Evolutionary conservation across 92 coral and sea anemone species (phyloP), one percentile per base, ranked within the genome.

Genomic region (Palythoa caribaeorum): DNA sequence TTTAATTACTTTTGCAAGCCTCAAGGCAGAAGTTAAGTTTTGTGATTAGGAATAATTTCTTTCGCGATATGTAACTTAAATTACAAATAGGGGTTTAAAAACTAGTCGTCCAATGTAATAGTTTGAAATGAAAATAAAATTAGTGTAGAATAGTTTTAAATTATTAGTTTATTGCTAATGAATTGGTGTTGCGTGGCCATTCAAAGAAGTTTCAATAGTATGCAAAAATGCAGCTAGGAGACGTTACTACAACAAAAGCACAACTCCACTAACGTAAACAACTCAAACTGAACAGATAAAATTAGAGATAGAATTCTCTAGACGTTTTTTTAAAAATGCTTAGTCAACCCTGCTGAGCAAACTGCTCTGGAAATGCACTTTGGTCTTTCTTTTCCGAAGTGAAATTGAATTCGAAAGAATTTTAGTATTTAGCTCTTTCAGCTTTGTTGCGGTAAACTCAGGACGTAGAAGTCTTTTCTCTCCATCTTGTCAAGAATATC

Each of bases 241-340:
- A 6, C 74, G 76, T 81, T 81, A 66, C 76, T 40, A 81, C 86
- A 81, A 81, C 86, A 81, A 66, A 79, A 66, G 60, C 84, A 79
- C 17, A 79, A 17, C 71, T 44, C 28, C 28, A 28, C 28, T 16
- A 60, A 79, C 66, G n/a, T 11, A 47, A 66, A 71, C 20, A 66
- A 1, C 36, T 59, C 19, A 47, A 65, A 16, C 14, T 36, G 28
- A 16, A 16, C 14, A 70, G 28, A 16, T 36, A 35, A 0, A 36
- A 12, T 9, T 10, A 35, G 11, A 9, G 17, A 63, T 63, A 16
- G 40, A 20, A 11, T 9, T 35, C 16, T 70, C 47, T 70, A 11
- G 10, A 59, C 28, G 65, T 10, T 9, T 47, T 35, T 70, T 70
- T 12, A 0, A 36, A 36, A 70, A 70, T 8, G 44, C 28, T 10